Evolutionary conservation across 2,888 invertebrate species (phyloP).

Genomic region (Heteromyza rotundicornis): DNA sequence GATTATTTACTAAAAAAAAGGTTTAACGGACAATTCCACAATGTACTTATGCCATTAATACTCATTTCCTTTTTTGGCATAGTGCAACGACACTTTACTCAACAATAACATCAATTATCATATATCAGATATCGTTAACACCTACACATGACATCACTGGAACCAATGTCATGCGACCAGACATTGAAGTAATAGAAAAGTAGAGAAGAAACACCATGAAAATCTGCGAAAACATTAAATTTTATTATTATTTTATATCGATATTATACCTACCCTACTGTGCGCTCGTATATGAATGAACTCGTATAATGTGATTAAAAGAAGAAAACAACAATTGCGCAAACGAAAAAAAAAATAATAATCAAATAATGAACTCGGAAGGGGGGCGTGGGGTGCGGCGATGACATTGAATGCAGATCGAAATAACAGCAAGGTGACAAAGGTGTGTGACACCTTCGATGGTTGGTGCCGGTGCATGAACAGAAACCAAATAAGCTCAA

Average conservation of each 20-base stretch:
- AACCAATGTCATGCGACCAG: too few species aligned
- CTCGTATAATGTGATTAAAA: background rate
- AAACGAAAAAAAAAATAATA: background rate
- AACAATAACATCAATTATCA: background rate
- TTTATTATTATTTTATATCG: too few species aligned
- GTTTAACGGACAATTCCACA: too few species aligned
- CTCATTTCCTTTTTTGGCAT: too few species aligned
- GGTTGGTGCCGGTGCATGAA: too few species aligned
- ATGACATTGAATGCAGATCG: background rate
- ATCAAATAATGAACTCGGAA: background rate
- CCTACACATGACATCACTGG: too few species aligned
- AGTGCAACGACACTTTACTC: background rate
- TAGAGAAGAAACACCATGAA: too few species aligned
- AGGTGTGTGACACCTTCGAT: background rate
- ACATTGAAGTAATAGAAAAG: too few species aligned
- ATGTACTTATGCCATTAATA: background rate
- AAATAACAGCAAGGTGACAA: background rate
- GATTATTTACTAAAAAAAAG: too few species aligned
- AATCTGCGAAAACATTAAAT: too few species aligned
- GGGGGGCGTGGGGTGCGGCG: background rate
- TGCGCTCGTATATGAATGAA: background rate
- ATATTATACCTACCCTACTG: background rate
- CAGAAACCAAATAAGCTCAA: too few species aligned
- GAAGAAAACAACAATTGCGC: too few species aligned
- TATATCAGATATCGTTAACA: background rate